Conservation (phyloP, 2,113 vertebrate genomes). For the Amblyopsis rosae region DNA sequence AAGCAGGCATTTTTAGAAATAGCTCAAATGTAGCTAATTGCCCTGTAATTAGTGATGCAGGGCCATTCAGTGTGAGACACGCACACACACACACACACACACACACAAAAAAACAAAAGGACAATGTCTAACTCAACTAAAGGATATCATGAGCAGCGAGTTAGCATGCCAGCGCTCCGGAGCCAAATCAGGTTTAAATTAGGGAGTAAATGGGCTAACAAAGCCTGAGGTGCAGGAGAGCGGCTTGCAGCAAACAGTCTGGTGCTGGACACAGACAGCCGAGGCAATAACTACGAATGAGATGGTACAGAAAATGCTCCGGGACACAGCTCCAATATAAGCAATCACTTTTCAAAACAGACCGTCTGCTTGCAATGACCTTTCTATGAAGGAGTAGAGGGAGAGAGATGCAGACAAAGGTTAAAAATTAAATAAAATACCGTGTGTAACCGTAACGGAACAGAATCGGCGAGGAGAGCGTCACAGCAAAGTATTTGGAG, state of each 20-base stretch:
- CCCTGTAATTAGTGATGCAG: slow-evolving; percentile 10
- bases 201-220: slow-evolving; percentile 45
- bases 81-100: slow-evolving; percentile 2
- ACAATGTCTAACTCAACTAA: slow-evolving; percentile 16
- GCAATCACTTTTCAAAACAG: slow-evolving; percentile 16
- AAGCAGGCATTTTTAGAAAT: neutral
- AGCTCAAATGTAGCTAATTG: neutral
- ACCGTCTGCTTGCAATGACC: neutral
- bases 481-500: slow-evolving; percentile 37
- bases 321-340: slow-evolving; percentile 10
- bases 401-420: neutral
- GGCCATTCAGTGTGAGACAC: neutral
- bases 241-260: slow-evolving; percentile 13
- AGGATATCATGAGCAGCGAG: slow-evolving; percentile 17
- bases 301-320: slow-evolving; percentile 20
- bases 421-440: slow-evolving; percentile 1
- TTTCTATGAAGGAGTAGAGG: slow-evolving; percentile 2
- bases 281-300: slow-evolving; percentile 17
- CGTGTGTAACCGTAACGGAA: slow-evolving; percentile 36
- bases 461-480: slow-evolving; percentile 45
- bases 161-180: slow-evolving; percentile 32
- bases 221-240: slow-evolving; percentile 21
- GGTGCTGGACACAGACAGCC: slow-evolving; percentile 18
- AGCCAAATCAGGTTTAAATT: slow-evolving; percentile 53
- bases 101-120: slow-evolving; percentile 12